phyloP scores from a whole-genome alignment of 2,888 invertebrate species.

The Nymphalis urticae region DNA sequence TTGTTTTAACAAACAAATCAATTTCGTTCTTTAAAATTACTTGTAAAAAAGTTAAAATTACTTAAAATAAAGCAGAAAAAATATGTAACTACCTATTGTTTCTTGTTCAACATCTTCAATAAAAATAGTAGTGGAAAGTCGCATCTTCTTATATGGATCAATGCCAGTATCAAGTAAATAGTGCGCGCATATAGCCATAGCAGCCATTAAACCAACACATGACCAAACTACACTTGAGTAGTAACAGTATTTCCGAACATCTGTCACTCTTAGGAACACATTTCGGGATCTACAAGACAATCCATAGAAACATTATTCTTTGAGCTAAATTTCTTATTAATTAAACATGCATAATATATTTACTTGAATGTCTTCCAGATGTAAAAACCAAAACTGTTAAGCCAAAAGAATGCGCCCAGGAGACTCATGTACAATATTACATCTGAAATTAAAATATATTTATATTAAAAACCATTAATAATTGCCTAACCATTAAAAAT shows the following conservation, averaged over 20 bases:
- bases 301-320: conserved; percentile 2
- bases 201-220: conserved; percentile 86
- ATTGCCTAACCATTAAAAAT: background rate
- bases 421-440: conserved; percentile 88
- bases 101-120: conserved; percentile 84
- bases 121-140: conserved; percentile 71
- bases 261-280: conserved; percentile 91
- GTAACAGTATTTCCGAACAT: conserved; percentile 92
- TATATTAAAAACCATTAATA: background rate
- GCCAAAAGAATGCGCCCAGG: conserved; percentile 92
- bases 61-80: conserved; percentile 10
- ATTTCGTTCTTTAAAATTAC: too few species aligned
- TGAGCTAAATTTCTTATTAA: background rate
- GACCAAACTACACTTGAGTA: conserved; percentile 92
- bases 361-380: conserved; percentile 93
- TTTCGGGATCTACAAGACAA: conserved; percentile 85
- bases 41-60: too few species aligned
- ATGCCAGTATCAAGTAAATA: conserved; percentile 87
- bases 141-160: conserved; percentile 74
- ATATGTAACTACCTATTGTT: conserved; percentile 81
- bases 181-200: conserved; percentile 90
- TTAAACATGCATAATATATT: conserved; percentile 46
- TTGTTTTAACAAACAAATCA: too few species aligned
- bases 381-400: conserved; percentile 92
- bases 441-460: conserved; percentile 79